A percentile compares a stretch with the other conserved stretches of the same genome.
phyloP scores from a whole-genome alignment of 30 jellyfish, hydroid and myxozoan species.

The Cassiopea andromeda region DNA sequence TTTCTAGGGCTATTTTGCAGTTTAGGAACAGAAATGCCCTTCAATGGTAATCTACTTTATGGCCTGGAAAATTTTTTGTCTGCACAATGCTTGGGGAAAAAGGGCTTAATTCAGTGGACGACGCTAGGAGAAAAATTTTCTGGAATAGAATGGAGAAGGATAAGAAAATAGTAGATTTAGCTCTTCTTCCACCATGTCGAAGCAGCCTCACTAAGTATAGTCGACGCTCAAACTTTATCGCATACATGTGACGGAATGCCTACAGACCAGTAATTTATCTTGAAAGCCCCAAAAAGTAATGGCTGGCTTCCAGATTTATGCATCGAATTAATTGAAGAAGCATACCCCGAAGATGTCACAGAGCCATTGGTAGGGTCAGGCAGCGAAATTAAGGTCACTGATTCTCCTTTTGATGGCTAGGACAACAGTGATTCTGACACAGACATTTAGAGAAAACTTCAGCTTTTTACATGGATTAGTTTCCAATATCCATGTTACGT shows the following conservation, averaged over 20 bases:
- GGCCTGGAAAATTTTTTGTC: constrained; percentile 7
- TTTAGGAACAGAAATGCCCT: constrained; percentile 40
- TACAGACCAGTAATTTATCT: constrained; percentile 40
- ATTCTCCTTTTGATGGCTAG: constrained; percentile 16
- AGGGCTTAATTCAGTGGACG: constrained; percentile 45
- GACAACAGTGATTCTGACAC: constrained; percentile 53
- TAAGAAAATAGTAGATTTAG: constrained; percentile 29
- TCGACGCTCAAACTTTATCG: constrained; percentile 51
- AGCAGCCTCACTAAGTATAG: constrained; percentile 54
- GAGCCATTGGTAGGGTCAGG: constrained; percentile 41
- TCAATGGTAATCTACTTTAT: constrained; percentile 28
- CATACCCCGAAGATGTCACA: constrained; percentile 32
- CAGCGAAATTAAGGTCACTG: constrained; percentile 11
- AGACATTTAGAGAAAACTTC: constrained; percentile 40
- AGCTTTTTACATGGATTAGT: background rate
- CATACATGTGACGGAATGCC: constrained; percentile 48
- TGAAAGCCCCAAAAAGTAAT: constrained; percentile 48
- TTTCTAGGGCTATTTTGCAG: constrained; percentile 53
- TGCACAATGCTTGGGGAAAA: background rate
- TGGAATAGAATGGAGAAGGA: constrained; percentile 48
- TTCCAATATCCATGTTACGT: background rate
- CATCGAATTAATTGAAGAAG: constrained; percentile 43
- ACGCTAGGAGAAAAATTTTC: constrained; percentile 41
- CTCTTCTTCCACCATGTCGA: constrained; percentile 66
- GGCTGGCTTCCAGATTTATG: constrained; percentile 59